Evolutionary conservation across 2,113 vertebrate genomes (phyloP).

Genomic region (Nesoenas mayeri): DNA sequence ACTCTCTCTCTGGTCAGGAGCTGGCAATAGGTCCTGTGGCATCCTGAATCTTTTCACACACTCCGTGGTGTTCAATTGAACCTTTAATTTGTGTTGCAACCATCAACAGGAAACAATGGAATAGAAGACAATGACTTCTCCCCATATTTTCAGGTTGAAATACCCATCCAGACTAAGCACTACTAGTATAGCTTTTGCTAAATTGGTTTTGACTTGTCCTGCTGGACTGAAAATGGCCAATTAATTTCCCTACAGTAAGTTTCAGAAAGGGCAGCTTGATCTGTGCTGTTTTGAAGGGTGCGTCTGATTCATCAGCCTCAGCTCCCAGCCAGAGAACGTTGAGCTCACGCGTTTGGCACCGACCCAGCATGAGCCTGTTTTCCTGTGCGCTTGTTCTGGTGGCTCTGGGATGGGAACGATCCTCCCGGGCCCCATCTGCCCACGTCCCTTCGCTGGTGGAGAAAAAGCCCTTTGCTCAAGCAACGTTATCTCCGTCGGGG

Average conservation of each 20-base stretch:
- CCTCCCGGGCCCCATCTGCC: background rate
- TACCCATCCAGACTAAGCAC: background rate
- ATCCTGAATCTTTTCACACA: background rate
- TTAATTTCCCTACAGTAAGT: background rate
- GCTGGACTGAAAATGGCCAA: background rate
- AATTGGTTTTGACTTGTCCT: slow-evolving; percentile 25
- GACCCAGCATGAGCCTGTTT: background rate
- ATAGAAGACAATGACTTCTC: background rate
- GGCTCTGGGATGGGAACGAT: background rate
- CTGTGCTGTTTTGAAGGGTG: slow-evolving; percentile 60
- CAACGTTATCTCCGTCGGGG: background rate
- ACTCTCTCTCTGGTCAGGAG: background rate
- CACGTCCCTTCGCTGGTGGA: background rate
- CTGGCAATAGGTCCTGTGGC: background rate
- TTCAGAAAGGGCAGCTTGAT: slow-evolving; percentile 30
- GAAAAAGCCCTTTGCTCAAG: background rate
- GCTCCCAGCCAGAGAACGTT: slow-evolving; percentile 43
- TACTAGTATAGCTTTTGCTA: background rate
- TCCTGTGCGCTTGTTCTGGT: background rate
- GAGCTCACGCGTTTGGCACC: slow-evolving; percentile 12
- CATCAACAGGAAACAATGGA: background rate
- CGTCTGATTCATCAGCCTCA: slow-evolving; percentile 63
- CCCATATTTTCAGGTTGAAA: background rate
- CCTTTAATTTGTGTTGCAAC: background rate
- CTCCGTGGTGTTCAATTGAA: background rate